Conservation (phyloP, 1,140 invertebrate species). For the Cylas formicarius region DNA sequence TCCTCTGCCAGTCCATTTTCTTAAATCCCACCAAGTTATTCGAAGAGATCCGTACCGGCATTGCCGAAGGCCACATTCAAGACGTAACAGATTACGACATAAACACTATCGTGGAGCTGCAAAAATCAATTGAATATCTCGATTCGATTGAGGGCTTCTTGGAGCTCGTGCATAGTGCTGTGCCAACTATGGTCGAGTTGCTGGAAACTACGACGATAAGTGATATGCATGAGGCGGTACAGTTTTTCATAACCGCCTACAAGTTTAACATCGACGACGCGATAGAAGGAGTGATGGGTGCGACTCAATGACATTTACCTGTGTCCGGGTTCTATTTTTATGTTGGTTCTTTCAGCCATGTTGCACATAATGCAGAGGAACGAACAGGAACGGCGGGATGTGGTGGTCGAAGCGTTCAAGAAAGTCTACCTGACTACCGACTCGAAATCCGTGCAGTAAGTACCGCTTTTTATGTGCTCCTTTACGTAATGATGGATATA, state of each 20-base stretch:
- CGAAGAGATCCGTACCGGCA: slow-evolving; percentile 12
- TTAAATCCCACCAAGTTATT: slow-evolving; percentile 18
- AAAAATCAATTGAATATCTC: slow-evolving; percentile 25
- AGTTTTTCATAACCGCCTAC: slow-evolving; percentile 34
- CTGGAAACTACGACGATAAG: slow-evolving; percentile 30
- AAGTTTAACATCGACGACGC: slow-evolving; percentile 36
- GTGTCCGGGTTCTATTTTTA: slow-evolving; percentile 1
- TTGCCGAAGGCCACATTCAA: too few species aligned
- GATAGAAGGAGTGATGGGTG: slow-evolving; percentile 28
- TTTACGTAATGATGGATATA: too few species aligned
- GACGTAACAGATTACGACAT: slow-evolving; percentile 25
- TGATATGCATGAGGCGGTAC: slow-evolving; percentile 36
- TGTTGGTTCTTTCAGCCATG: slow-evolving; percentile 28
- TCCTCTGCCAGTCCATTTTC: slow-evolving; percentile 21
- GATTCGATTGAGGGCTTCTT: slow-evolving; percentile 31
- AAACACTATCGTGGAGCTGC: slow-evolving; percentile 19
- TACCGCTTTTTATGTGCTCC: too few species aligned
- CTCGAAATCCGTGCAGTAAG: slow-evolving; percentile 30
- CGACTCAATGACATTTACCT: neutral
- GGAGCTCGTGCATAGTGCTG: slow-evolving; percentile 23
- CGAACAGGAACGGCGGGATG: slow-evolving; percentile 34
- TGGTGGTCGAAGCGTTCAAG: slow-evolving; percentile 32
- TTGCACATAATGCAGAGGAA: slow-evolving; percentile 33
- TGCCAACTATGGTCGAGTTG: slow-evolving; percentile 28
- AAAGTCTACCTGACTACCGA: slow-evolving; percentile 34